Percentiles rank a stretch among this genome's conserved stretches.
These are phyloP conservation scores for Cyprinodon tularosa DNA, from an alignment of 2,113 vertebrate species.

Conservation along the genomic window DNA sequence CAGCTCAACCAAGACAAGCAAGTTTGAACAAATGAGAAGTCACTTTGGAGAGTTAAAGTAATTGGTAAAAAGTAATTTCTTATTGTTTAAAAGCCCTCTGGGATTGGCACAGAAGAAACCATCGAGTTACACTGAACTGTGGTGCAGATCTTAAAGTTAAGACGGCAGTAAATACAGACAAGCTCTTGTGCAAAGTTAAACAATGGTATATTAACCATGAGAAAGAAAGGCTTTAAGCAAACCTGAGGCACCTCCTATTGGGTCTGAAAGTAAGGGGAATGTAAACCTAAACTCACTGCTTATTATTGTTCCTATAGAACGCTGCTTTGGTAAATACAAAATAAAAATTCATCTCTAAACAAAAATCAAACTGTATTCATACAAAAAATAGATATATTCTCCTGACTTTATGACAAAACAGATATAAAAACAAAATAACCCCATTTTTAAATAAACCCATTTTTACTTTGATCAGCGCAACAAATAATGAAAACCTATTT, in stretches of 20 bases:
- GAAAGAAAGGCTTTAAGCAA: constrained; percentile 27
- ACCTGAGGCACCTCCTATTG: constrained; percentile 19
- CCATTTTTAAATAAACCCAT: not conserved
- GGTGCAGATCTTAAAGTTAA: constrained; percentile 48
- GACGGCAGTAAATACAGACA: constrained; percentile 42
- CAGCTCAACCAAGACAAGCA: constrained; percentile 48
- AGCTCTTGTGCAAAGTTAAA: constrained; percentile 44
- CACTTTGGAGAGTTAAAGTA: constrained; percentile 44
- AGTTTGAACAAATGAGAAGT: constrained; percentile 69
- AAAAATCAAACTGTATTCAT: not conserved
- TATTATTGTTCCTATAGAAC: not conserved
- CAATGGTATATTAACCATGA: constrained; percentile 44
- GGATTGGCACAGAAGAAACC: constrained; percentile 48
- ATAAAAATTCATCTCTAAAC: not conserved
- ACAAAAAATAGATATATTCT: not conserved
- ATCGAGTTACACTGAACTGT: constrained; percentile 33
- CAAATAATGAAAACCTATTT: too few species aligned
- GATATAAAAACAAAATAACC: not conserved
- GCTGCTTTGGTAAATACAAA: not conserved
- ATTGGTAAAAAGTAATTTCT: constrained; percentile 69
- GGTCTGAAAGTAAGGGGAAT: constrained; percentile 8
- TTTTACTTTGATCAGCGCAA: not conserved
- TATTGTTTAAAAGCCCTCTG: constrained; percentile 59
- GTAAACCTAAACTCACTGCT: not conserved
- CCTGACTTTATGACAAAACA: not conserved